Evolutionary conservation across 2,113 vertebrate genomes (phyloP), one percentile per base, ranked within the genome.

Genomic region (Semicossyphus pulcher): DNA sequence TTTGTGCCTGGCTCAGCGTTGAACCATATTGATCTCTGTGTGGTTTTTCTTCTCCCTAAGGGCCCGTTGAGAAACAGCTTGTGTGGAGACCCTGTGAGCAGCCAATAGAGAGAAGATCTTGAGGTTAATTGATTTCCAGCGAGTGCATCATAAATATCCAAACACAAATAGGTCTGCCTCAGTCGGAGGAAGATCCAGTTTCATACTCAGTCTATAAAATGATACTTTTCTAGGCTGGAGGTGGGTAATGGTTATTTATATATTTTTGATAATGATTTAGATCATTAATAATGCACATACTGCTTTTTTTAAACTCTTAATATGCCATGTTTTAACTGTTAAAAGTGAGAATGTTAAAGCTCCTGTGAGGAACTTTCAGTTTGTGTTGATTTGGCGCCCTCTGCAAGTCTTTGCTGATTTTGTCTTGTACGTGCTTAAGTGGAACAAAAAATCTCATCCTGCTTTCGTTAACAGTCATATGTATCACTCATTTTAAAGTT

Each of bases 11-110:
- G 52, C 28, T 48, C 36, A 71, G 52, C 44, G 14, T 37, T 59
- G 57, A 65, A 31, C 7, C 41, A 14, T 74, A 77, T 77, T 75
- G 73, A 88, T 83, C 69, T 66, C 0, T 2, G 54, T 76, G 44
- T 31, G 39, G 47, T 59, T 72, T 74, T 66, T 65, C 52, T 59
- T 68, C 64, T 15, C 64, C 45, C 52, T 9, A 10, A 51, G n/a
- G 47, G 53, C 7, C 32, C 64, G 29, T 36, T 49, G 23, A 54
- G 58, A 74, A 62, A 54, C 5, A 1, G 42, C 51, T 45, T n/a
- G 60, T 29, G 56, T 51, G 52, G 36, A 62, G 45, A 25, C 25
- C 56, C 49, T 28, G 28, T 1, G 20, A 71, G 51, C n/a, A 59
- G 68, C 28, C n/a, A 52, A 21, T 20, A 37, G 18, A 67, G 39